These are phyloP conservation scores for Perca fluviatilis DNA, from an alignment of 2,113 vertebrate species.

Conservation along the genomic window DNA sequence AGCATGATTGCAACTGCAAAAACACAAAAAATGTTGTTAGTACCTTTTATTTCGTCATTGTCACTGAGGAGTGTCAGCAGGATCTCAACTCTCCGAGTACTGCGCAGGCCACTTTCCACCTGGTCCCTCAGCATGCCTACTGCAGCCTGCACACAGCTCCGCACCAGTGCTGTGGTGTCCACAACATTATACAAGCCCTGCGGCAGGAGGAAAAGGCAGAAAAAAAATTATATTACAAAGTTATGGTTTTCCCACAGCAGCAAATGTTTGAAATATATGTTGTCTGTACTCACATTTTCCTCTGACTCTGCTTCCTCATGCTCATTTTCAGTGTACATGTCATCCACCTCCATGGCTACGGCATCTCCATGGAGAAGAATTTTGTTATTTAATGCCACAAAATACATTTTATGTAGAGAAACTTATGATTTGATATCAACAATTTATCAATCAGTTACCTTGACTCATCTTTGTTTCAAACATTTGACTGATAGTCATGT, in stretches of 20 bases:
- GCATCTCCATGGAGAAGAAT: neutral
- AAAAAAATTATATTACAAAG: neutral
- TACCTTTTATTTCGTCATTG: constrained; percentile 81
- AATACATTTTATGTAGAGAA: neutral
- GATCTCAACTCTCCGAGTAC: constrained; percentile 87
- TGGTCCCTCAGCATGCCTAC: constrained; percentile 91
- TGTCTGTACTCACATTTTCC: constrained; percentile 66
- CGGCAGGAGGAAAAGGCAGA: neutral
- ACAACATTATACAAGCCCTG: constrained; percentile 76
- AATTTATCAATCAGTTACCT: constrained; percentile 67
- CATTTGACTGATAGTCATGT: constrained; percentile 91
- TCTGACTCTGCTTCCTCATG: constrained; percentile 51
- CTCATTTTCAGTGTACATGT: constrained; percentile 68
- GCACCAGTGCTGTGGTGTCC: constrained; percentile 90
- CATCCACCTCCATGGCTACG: constrained; percentile 80
- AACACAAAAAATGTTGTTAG: neutral
- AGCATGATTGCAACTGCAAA: too few species aligned
- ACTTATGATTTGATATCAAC: neutral
- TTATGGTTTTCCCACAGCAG: neutral
- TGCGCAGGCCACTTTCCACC: constrained; percentile 78
- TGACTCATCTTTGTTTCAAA: constrained; percentile 79
- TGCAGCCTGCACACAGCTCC: constrained; percentile 93
- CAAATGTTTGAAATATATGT: neutral
- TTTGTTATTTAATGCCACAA: neutral
- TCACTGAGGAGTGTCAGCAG: constrained; percentile 88